These are phyloP conservation scores for Passer montanus DNA, from an alignment of 2,113 vertebrate species.

Conservation along the genomic window DNA sequence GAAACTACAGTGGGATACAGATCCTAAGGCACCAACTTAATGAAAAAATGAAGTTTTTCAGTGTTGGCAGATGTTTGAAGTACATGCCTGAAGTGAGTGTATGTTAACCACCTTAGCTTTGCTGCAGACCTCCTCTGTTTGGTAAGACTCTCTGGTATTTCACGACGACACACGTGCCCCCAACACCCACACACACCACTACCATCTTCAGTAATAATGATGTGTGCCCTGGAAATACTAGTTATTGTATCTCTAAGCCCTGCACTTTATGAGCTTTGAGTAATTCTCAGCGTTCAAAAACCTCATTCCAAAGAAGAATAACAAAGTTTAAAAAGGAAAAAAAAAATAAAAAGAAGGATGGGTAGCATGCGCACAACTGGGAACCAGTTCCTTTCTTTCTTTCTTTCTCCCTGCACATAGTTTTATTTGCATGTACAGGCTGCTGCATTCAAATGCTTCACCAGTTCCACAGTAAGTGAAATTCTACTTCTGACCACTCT, in stretches of 20 bases:
- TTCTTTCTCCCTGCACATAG: background rate
- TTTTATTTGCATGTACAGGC: background rate
- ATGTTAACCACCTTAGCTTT: background rate
- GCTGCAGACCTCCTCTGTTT: background rate
- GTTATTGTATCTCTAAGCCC: background rate
- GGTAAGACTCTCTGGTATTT: background rate
- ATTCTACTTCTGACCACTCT: background rate
- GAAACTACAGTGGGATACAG: background rate
- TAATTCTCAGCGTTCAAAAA: slow-evolving; percentile 8
- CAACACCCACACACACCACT: background rate
- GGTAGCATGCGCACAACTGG: background rate
- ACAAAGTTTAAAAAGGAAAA: background rate
- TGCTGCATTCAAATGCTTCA: background rate
- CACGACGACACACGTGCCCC: background rate
- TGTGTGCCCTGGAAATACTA: background rate
- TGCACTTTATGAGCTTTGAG: slow-evolving; percentile 7
- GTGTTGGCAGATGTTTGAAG: background rate
- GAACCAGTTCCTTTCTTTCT: background rate
- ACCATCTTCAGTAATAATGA: background rate
- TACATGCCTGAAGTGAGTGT: background rate
- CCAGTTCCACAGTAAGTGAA: background rate
- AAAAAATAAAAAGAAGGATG: fast-evolving
- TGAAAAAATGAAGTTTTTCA: slow-evolving; percentile 13
- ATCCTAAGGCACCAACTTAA: slow-evolving; percentile 28
- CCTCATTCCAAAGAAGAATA: slow-evolving; percentile 10